These are phyloP conservation scores for Zootoca vivipara DNA, from an alignment of 2,113 vertebrate species.

Conservation along the genomic window DNA sequence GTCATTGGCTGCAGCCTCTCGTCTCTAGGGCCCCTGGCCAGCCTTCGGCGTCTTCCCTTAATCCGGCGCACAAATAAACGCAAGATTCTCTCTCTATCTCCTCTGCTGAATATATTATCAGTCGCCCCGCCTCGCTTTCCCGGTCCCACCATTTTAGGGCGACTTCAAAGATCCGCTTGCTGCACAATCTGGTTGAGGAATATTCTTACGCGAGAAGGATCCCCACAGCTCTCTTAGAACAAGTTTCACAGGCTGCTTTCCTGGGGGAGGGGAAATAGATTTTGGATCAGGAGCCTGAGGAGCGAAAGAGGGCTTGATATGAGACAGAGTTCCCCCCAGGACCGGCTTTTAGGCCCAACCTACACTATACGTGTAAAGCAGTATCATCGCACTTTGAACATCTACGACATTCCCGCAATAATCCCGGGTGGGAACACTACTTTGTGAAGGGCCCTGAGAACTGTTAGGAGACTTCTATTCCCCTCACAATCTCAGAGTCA, in stretches of 20 bases:
- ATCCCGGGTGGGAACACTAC: too few relatives aligned
- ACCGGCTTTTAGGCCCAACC: constrained; percentile 56
- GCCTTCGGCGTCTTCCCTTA: constrained; percentile 22
- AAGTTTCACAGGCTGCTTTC: too few relatives aligned
- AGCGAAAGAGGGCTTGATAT: constrained; percentile 8
- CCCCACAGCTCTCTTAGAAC: too few relatives aligned
- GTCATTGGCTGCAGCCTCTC: constrained; percentile 21
- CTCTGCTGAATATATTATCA: constrained; percentile 42
- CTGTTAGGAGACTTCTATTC: too few relatives aligned
- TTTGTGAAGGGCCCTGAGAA: too few relatives aligned
- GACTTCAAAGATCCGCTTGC: too few relatives aligned
- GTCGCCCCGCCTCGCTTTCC: background rate
- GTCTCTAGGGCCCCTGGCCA: background rate
- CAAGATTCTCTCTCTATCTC: constrained; percentile 37
- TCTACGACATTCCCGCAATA: too few relatives aligned
- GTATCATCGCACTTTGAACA: too few relatives aligned
- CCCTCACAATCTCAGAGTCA: too few relatives aligned
- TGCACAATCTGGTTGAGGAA: too few relatives aligned
- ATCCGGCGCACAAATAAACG: constrained; percentile 37
- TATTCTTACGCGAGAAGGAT: too few relatives aligned
- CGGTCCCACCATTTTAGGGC: background rate
- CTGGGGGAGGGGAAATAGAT: background rate
- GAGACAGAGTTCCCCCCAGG: constrained; percentile 16
- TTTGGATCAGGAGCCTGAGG: background rate
- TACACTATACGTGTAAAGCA: too few relatives aligned